Base-by-base conservation (phyloP, 2,888 invertebrate species). In the Smittia sp. region DNA sequence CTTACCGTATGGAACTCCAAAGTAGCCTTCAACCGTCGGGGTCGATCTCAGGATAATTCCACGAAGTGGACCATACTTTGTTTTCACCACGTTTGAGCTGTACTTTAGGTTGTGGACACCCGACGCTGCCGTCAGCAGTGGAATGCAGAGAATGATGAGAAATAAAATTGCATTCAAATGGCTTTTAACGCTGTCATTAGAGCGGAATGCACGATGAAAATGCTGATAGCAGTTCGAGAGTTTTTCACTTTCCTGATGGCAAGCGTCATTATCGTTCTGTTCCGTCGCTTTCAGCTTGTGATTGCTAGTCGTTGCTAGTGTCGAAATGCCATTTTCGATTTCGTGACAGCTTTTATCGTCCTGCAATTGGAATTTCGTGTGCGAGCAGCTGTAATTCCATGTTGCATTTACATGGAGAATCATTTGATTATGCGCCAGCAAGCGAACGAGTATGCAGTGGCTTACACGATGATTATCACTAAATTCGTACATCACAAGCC, bases 1-100 rank as follows among this genome's bases (percentile, higher is more conserved):
- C 52, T 54, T 72, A 72, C 96, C 96, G 84, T 96, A 97, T 54
- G 95, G 96, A 77, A 97, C 92, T 75, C 96, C 96, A 75, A 95
- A 87, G 82, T 93, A 97, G 18, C 93, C 93, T 83, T 96, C 96
- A 77, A 96, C 94, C 74, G 80, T 76, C 75, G 90, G 91, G 81
- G 90, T 88, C 76, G 90, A 88, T 79, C 92, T 90, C 70, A 93
- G 89, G 77, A 93, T 88, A 81, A 93, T 88, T 74, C 95, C 96
- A 65, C 94, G 88, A 79, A 96, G 84, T 75, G 90, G 89, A 39
- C 96, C 96, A 86, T 95, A 96, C 81, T 94, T 92, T 77, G 96
- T 96, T 80, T 89, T 88, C 76, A 96, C 91, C 76, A 93, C 88
- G 77, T 91, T 87, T 76, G 91, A 90, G 83, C 90, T 90, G 83